These are phyloP conservation scores for Corythornis cristatus DNA, from an alignment of 2,113 vertebrate genomes.

Conservation along the genomic window DNA sequence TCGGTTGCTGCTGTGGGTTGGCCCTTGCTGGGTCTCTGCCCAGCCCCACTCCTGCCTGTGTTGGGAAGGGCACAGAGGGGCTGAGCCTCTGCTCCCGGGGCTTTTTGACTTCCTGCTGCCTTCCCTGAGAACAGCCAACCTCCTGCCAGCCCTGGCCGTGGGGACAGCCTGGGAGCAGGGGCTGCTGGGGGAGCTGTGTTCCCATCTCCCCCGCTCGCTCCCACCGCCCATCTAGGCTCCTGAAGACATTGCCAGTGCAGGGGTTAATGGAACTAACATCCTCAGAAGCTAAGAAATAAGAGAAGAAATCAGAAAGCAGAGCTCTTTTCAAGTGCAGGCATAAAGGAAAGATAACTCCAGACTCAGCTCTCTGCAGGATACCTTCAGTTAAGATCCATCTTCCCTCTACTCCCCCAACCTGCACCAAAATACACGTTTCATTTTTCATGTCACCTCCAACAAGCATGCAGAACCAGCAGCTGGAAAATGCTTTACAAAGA, in stretches of 20 bases:
- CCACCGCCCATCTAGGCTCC: neutral
- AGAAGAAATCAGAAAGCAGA: neutral
- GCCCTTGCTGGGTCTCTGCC: neutral
- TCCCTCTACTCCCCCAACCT: neutral
- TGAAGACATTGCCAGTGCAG: neutral
- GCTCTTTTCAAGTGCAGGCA: neutral
- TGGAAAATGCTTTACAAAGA: neutral
- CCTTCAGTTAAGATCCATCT: too few species aligned
- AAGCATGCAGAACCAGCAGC: neutral
- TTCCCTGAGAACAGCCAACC: neutral
- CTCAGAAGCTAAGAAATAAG: neutral
- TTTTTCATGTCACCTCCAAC: neutral
- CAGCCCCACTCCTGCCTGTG: neutral
- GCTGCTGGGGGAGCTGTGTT: neutral
- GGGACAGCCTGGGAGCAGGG: neutral
- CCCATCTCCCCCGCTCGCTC: neutral
- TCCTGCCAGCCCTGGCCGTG: neutral
- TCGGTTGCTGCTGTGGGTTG: neutral
- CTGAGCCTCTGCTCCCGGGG: neutral
- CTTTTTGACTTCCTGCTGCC: neutral
- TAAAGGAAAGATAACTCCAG: neutral
- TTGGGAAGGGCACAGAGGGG: neutral
- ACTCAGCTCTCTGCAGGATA: neutral
- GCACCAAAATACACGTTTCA: accelerated
- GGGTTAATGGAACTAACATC: neutral